Conservation (phyloP, 2,113 vertebrate species). For the Hippocampus zosterae region DNA sequence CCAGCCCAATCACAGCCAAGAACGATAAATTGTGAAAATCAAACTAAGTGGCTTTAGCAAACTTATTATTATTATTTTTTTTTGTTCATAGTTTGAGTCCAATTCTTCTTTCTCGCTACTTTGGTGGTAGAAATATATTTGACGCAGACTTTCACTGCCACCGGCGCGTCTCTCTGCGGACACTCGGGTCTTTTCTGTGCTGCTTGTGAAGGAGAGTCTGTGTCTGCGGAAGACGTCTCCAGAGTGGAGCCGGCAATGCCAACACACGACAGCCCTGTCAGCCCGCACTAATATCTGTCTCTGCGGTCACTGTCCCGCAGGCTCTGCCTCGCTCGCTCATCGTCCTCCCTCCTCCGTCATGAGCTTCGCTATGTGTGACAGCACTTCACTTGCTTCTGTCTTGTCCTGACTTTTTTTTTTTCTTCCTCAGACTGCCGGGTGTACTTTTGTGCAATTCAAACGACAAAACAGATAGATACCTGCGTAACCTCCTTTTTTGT, state of each 20-base stretch:
- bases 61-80: too few relatives aligned
- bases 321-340: constrained; percentile 18
- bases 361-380: constrained; percentile 39
- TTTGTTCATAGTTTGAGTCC: too few relatives aligned
- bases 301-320: constrained; percentile 28
- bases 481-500: too few relatives aligned
- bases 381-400: constrained; percentile 35
- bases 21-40: too few relatives aligned
- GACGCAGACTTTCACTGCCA: neutral
- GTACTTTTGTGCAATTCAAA: neutral
- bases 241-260: constrained; percentile 47
- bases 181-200: constrained; percentile 16
- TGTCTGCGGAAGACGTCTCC: constrained; percentile 56
- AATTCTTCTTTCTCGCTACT: neutral
- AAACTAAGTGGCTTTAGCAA: too few relatives aligned
- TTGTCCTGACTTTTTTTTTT: neutral
- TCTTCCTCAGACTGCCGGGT: neutral
- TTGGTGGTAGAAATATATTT: neutral
- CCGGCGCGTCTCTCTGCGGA: constrained; percentile 15
- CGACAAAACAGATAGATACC: too few relatives aligned
- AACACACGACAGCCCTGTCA: constrained; percentile 52
- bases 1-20: too few relatives aligned
- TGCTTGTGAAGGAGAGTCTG: constrained; percentile 19
- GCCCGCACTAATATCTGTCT: constrained; percentile 27
- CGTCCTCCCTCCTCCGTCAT: constrained; percentile 19